Evolutionary conservation across 64 coral and sea anemone genomes (phyloP).

Genomic region (Cladopsammia gracilis): DNA sequence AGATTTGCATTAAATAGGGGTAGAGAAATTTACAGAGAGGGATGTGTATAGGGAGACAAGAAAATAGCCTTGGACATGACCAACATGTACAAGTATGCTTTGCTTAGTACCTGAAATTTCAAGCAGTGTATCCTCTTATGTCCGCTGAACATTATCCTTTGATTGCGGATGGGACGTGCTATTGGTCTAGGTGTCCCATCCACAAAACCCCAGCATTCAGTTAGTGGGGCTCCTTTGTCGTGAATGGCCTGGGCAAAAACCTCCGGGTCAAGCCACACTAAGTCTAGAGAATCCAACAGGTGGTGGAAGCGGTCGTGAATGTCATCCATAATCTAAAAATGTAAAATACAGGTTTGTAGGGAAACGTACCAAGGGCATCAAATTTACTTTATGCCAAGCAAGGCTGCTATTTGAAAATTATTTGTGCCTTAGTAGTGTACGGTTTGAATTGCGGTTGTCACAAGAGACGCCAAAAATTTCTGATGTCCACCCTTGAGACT

Average conservation of each 20-base stretch:
- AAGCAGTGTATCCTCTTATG: slow-evolving; percentile 50
- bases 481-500: neutral
- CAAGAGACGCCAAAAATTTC: neutral
- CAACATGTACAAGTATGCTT: no score
- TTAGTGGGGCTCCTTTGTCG: slow-evolving; percentile 47
- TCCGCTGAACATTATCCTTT: slow-evolving; percentile 51
- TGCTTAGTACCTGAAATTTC: slow-evolving; percentile 37
- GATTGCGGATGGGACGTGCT: slow-evolving; percentile 21
- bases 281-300: slow-evolving; percentile 31
- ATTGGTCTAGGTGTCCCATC: slow-evolving; percentile 25
- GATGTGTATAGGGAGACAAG: no score
- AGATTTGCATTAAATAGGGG: no score
- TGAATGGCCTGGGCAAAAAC: slow-evolving; percentile 18
- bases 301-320: slow-evolving; percentile 20
- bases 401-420: no score
- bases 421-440: no score
- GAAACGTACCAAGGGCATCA: no score
- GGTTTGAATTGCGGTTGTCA: neutral
- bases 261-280: slow-evolving; percentile 32
- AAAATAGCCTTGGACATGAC: no score
- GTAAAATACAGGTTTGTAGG: neutral
- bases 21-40: no score
- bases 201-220: slow-evolving; percentile 42
- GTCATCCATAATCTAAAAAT: slow-evolving; percentile 28
- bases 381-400: no score